Evolutionary conservation across 2,888 invertebrate genomes (phyloP).

Genomic region (Eumacrocentrus americanus): DNA sequence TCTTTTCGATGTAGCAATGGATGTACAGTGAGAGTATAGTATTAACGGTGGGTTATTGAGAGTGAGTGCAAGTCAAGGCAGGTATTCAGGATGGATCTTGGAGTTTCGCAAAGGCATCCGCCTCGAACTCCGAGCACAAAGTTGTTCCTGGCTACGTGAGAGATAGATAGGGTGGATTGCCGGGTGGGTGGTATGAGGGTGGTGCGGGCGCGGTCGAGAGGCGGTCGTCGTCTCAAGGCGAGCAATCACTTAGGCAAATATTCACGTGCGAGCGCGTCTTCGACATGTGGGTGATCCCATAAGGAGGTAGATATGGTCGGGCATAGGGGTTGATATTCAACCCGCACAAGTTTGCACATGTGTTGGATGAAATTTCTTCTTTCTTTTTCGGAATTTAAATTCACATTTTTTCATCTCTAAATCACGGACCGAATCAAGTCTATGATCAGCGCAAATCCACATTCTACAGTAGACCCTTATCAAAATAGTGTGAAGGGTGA

Average conservation of each 20-base stretch:
- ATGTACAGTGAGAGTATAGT: neutral
- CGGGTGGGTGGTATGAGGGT: conserved; percentile 12
- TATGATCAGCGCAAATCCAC: conserved; percentile 26
- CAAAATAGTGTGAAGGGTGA: conserved; percentile 35
- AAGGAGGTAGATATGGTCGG: neutral
- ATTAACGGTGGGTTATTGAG: neutral
- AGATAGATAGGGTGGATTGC: conserved; percentile 32
- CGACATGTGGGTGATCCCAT: conserved; percentile 50
- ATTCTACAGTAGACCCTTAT: conserved; percentile 39
- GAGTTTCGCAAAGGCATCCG: conserved; percentile 35
- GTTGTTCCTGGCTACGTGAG: conserved; percentile 37
- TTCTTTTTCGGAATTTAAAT: conserved; percentile 7
- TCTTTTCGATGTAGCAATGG: neutral
- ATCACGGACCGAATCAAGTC: conserved; percentile 15
- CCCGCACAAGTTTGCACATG: neutral
- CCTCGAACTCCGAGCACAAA: conserved; percentile 36
- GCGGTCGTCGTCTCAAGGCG: conserved; percentile 41
- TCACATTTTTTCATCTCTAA: neutral
- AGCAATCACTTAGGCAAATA: conserved; percentile 59
- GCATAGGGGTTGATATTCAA: conserved; percentile 14
- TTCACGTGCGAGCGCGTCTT: conserved; percentile 54
- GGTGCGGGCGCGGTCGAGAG: conserved; percentile 12
- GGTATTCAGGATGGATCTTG: conserved; percentile 30
- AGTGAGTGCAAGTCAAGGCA: conserved; percentile 15
- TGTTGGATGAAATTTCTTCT: neutral